Evolutionary conservation across 2,113 vertebrate genomes (phyloP).

Genomic region (Sakesphorus luctuosus): DNA sequence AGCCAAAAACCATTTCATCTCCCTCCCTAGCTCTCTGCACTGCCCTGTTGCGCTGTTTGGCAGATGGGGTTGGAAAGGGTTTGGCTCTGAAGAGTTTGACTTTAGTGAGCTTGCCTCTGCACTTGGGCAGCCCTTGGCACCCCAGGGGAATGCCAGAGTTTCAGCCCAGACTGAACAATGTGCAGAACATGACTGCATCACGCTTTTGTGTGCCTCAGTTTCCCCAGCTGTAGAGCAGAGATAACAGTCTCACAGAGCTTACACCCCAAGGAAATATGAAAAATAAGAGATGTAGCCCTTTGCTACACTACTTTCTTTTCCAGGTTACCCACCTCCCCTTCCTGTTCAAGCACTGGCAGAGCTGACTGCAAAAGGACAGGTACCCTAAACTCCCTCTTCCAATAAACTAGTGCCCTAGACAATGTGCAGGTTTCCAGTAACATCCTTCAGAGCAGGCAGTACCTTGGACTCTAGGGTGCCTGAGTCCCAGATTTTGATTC

Average conservation of each 20-base stretch:
- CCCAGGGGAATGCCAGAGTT: not conserved
- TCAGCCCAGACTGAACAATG: not conserved
- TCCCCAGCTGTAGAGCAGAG: not conserved
- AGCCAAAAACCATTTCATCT: not conserved
- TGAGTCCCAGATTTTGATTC: not conserved
- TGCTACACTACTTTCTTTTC: not conserved
- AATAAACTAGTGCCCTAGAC: not conserved
- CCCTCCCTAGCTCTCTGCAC: fast-evolving
- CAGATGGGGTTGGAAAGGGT: not conserved
- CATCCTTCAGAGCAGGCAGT: not conserved
- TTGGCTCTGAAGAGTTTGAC: not conserved
- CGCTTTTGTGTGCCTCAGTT: not conserved
- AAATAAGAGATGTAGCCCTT: not conserved
- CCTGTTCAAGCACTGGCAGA: fast-evolving
- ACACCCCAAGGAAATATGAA: not conserved
- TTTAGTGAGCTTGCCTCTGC: not conserved
- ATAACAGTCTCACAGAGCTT: not conserved
- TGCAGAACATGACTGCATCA: fast-evolving
- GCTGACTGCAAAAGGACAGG: not conserved
- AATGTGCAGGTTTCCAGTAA: not conserved
- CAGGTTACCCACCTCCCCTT: not conserved
- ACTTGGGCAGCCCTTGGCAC: fast-evolving
- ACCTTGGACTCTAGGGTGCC: not conserved
- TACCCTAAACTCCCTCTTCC: not conserved
- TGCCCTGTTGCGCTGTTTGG: not conserved